These are phyloP conservation scores for Stenchaetothrips biformis DNA, from an alignment of 2,888 invertebrate genomes.

Conservation along the genomic window DNA sequence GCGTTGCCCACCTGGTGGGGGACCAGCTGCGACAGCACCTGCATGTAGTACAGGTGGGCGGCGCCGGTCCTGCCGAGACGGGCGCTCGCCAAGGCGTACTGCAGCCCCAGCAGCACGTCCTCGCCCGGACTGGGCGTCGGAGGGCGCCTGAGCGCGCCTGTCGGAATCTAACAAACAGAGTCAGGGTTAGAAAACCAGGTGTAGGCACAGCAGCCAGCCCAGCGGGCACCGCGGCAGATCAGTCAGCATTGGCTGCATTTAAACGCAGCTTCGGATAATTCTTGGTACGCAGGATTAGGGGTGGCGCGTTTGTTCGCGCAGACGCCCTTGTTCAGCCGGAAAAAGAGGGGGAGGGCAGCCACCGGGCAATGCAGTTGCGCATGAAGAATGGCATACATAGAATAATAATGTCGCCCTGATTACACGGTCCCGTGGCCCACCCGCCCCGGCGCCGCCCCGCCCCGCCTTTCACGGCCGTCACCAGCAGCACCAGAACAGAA, in stretches of 20 bases:
- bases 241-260: not conserved
- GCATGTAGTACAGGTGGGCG: not conserved
- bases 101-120: not conserved
- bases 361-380: constrained; percentile 6
- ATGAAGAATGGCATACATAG: constrained; percentile 7
- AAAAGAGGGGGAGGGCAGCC: not conserved
- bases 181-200: too few species aligned
- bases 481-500: too few species aligned
- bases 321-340: too few species aligned
- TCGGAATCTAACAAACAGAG: too few species aligned
- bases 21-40: too few species aligned
- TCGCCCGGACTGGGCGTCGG: not conserved
- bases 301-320: too few species aligned
- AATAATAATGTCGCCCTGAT: too few species aligned
- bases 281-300: not conserved
- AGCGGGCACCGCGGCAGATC: not conserved
- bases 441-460: too few species aligned
- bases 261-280: not conserved
- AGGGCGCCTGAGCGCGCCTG: too few species aligned
- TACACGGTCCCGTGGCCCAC: too few species aligned
- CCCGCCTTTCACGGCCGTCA: too few species aligned
- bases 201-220: not conserved
- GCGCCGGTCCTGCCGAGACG: not conserved
- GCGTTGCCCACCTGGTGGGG: too few species aligned
- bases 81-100: not conserved